A percentile compares a stretch with the other conserved stretches of the same genome.
These are phyloP conservation scores for Catocala nupta DNA, from an alignment of 2,888 invertebrate species.

Conservation along the genomic window DNA sequence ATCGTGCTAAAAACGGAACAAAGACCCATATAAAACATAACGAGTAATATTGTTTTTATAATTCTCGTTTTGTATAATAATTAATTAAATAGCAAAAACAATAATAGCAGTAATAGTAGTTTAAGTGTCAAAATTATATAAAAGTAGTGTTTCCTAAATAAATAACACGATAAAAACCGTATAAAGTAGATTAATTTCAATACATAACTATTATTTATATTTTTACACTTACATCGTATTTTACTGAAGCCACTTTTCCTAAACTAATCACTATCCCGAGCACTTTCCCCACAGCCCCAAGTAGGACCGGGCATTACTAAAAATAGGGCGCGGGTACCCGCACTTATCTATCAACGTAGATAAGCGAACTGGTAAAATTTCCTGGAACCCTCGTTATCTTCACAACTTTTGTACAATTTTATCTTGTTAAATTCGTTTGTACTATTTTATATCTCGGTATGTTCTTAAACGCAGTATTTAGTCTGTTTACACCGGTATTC, in stretches of 20 bases:
- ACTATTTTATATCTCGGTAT: constrained; percentile 2
- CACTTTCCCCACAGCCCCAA: constrained; percentile 6
- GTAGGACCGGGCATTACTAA: constrained; percentile 20
- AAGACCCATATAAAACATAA: no score
- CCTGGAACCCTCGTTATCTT: constrained; percentile 37
- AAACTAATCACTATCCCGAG: constrained; percentile 1
- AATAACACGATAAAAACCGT: no score
- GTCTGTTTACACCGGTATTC: not conserved
- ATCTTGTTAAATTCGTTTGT: constrained; percentile 40
- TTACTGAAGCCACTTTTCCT: not conserved
- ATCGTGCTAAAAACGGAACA: no score
- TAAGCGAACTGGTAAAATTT: constrained; percentile 46
- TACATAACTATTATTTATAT: not conserved
- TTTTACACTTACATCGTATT: not conserved
- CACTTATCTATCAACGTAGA: constrained; percentile 45
- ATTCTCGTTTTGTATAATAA: no score
- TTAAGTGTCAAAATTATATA: no score
- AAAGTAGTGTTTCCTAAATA: not conserved
- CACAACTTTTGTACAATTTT: constrained; percentile 42
- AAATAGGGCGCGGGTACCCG: constrained; percentile 25
- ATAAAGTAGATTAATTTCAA: no score
- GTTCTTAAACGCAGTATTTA: constrained; percentile 2
- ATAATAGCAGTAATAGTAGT: no score
- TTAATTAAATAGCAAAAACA: no score
- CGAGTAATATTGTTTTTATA: no score